phyloP scores from a whole-genome alignment of 2,113 vertebrate species.

The Xenopus tropicalis region DNA sequence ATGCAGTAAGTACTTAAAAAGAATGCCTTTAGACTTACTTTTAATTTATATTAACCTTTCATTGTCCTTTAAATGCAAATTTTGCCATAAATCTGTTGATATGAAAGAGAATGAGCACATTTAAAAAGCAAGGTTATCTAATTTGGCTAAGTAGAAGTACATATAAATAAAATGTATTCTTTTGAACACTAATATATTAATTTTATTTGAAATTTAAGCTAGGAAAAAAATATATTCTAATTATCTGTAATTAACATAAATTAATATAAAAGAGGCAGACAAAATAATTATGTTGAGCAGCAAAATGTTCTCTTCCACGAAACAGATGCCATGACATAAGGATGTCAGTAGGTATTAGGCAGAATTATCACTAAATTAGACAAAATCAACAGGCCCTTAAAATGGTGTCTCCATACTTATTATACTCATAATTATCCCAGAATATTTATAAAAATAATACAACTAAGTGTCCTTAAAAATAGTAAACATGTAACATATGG shows the following conservation, averaged over 20 bases:
- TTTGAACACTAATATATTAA: not conserved
- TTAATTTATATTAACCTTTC: too few species aligned
- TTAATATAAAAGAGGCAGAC: not conserved
- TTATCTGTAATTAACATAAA: not conserved
- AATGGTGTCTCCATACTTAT: constrained; percentile 14
- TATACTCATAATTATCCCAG: constrained; percentile 1
- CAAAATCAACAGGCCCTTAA: constrained; percentile 34
- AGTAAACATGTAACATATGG: constrained; percentile 39
- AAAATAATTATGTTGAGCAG: not conserved
- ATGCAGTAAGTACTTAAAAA: too few species aligned
- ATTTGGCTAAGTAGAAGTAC: too few species aligned
- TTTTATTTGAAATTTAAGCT: not conserved
- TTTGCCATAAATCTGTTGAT: too few species aligned
- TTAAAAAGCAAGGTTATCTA: too few species aligned
- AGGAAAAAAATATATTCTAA: not conserved
- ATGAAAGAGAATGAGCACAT: too few species aligned
- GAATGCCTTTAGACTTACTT: too few species aligned
- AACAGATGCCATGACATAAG: constrained; percentile 35
- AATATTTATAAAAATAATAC: constrained; percentile 8
- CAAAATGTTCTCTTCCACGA: constrained; percentile 1
- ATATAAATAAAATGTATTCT: too few species aligned
- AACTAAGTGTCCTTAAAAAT: constrained; percentile 16
- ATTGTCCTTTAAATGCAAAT: too few species aligned
- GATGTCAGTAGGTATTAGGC: constrained; percentile 36
- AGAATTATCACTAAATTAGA: constrained; percentile 32